Conservation (phyloP, 2,797 vertebrate species). For the Picus viridis region DNA sequence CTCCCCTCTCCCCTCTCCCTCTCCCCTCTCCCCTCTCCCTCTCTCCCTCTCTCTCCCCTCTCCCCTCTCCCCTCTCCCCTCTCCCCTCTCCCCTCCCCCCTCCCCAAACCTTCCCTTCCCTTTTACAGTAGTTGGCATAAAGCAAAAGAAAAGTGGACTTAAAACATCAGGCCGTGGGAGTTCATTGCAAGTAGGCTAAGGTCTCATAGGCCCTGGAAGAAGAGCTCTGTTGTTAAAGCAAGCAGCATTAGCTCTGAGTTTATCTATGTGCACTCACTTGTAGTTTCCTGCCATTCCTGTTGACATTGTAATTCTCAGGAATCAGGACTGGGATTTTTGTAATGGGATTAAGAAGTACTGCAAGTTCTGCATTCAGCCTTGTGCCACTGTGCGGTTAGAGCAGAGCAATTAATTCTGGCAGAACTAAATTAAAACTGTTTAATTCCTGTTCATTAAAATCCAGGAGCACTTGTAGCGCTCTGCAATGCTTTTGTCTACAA, state of each 20-base stretch:
- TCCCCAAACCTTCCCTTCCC: too few relatives aligned
- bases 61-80: too few relatives aligned
- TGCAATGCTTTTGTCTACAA: conserved; percentile 27
- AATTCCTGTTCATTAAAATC: conserved; percentile 23
- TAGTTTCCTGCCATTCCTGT: not conserved
- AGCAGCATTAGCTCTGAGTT: not conserved
- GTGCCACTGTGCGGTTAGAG: not conserved
- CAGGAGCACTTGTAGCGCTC: conserved; percentile 9
- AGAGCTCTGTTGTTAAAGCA: not conserved
- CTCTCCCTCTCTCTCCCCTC: too few relatives aligned
- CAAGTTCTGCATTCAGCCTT: not conserved
- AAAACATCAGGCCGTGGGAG: not conserved
- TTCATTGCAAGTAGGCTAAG: not conserved
- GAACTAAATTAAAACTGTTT: not conserved
- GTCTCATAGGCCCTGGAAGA: not conserved
- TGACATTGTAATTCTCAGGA: not conserved
- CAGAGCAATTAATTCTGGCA: conserved; percentile 6
- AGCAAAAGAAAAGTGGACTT: not conserved
- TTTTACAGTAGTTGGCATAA: not conserved
- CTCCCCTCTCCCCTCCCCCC: too few relatives aligned
- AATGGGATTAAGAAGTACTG: not conserved
- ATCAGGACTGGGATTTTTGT: not conserved
- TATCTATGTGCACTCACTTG: not conserved
- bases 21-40: too few relatives aligned
- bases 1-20: too few relatives aligned